phyloP scores from a whole-genome alignment of 2,888 invertebrate genomes.

The Mimumesa dahlbomi region DNA sequence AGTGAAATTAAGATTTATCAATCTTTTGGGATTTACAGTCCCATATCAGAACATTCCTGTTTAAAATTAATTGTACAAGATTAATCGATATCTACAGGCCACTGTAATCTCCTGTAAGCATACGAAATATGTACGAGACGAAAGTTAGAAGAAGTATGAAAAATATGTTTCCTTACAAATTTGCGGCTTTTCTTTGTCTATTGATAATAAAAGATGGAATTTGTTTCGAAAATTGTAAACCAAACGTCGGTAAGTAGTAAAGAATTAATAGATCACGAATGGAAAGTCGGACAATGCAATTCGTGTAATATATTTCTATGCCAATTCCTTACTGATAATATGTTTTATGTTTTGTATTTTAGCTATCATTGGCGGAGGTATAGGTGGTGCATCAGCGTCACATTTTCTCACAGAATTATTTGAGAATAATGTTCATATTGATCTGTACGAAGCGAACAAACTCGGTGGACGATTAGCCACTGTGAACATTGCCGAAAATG shows the following conservation, averaged over 20 bases:
- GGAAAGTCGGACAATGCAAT: not conserved
- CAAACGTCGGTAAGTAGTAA: slow-evolving; percentile 61
- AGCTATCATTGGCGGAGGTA: slow-evolving; percentile 85
- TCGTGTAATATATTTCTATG: not conserved
- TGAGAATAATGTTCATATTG: slow-evolving; percentile 79
- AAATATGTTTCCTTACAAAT: slow-evolving; percentile 16
- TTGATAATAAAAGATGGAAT: slow-evolving; percentile 22
- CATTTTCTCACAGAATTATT: slow-evolving; percentile 82
- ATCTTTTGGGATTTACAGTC: too few species aligned
- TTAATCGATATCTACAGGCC: not conserved
- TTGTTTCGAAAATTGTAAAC: slow-evolving; percentile 41
- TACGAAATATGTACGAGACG: not conserved
- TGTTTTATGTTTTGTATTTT: slow-evolving; percentile 47
- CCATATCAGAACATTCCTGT: too few species aligned
- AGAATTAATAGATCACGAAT: too few species aligned
- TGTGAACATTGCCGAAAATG: slow-evolving; percentile 78
- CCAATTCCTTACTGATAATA: slow-evolving; percentile 11
- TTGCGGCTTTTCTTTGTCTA: slow-evolving; percentile 11
- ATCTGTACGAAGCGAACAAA: slow-evolving; percentile 82
- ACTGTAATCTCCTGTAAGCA: not conserved
- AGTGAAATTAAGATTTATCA: too few species aligned
- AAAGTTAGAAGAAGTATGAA: too few species aligned
- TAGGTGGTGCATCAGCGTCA: slow-evolving; percentile 84
- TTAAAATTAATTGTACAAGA: not conserved
- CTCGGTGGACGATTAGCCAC: slow-evolving; percentile 84